Base-by-base conservation (phyloP, 2,888 invertebrate genomes). In the Lasioglossum lativentre region DNA sequence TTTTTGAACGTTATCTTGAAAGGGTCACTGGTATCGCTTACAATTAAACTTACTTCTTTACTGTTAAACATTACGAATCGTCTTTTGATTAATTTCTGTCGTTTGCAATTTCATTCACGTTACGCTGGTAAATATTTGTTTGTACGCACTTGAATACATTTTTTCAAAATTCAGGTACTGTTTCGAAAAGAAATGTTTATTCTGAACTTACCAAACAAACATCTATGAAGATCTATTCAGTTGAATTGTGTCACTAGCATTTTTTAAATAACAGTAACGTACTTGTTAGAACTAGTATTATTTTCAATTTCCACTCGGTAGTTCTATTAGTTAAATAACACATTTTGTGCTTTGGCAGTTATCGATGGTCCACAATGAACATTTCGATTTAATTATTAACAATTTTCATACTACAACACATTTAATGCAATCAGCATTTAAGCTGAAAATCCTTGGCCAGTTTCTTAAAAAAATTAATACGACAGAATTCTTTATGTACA, bases 141-240 rank as follows among this genome's bases (percentile, higher is more conserved):
- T 40, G n/a, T n/a, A 70, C 40, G 40, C 70, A 70, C 40, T 70
- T 70, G 70, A 12, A n/a, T 38, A 23, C 66, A 40, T n/a, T 70
- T 30, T 56, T n/a, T 56, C n/a, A 30, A 63, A 63, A 63, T 63
- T 63, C 63, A 63, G 63, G 63, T 63, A 63, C 63, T 30, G 63
- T 63, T 63, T 63, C 1, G 14, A 30, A 63, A 63, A 63, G 0
- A 63, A 63, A 19, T 19, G 19, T 19, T 34, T 38, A 23, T 23
- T 68, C 4, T 4, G 68, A 34, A 8, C 16, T 30, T 16, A 66
- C 8, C 19, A 68, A 68, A 68, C 10, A 23, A 68, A 68, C 23
- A 16, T 19, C 23, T 23, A 10, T 30, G 66, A 34, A 66, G 30
- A 56, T 12, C 23, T n/a, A 23, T 59, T 59, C 27, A 4, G 8